Evolutionary conservation across 2,797 vertebrate genomes (phyloP).

Genomic region (Cheirogaleus major): DNA sequence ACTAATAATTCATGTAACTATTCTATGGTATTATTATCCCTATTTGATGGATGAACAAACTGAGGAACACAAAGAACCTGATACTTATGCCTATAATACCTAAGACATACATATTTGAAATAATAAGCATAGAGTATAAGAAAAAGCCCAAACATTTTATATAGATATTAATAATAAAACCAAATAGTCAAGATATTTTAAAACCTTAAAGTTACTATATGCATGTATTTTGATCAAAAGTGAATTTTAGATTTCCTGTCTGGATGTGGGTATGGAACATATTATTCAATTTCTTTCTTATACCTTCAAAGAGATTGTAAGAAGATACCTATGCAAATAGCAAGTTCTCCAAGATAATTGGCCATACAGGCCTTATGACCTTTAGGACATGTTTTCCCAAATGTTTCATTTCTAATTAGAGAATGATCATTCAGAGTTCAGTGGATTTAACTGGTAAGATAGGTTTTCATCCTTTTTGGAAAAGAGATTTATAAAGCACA

Average conservation of each 20-base stretch:
- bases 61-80: background rate
- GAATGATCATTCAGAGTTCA: slow-evolving; percentile 38
- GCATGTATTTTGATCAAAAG: background rate
- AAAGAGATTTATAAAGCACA: background rate
- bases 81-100: background rate
- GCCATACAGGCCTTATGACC: background rate
- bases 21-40: background rate
- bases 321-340: slow-evolving; percentile 12
- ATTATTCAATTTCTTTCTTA: slow-evolving; percentile 37
- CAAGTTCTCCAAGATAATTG: slow-evolving; percentile 38
- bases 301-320: background rate
- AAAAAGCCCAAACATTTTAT: background rate
- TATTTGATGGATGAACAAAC: background rate
- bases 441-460: slow-evolving; percentile 27
- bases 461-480: slow-evolving; percentile 39
- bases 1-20: background rate
- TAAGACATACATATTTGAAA: slow-evolving; percentile 13
- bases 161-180: slow-evolving; percentile 3
- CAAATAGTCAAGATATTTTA: background rate
- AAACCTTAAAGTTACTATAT: background rate
- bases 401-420: slow-evolving; percentile 40
- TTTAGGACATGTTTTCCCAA: slow-evolving; percentile 45
- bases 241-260: background rate
- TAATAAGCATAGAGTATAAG: background rate
- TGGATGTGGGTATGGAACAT: background rate